These are phyloP conservation scores for Ammospiza maritima DNA, from an alignment of 2,797 vertebrate species.

Conservation along the genomic window DNA sequence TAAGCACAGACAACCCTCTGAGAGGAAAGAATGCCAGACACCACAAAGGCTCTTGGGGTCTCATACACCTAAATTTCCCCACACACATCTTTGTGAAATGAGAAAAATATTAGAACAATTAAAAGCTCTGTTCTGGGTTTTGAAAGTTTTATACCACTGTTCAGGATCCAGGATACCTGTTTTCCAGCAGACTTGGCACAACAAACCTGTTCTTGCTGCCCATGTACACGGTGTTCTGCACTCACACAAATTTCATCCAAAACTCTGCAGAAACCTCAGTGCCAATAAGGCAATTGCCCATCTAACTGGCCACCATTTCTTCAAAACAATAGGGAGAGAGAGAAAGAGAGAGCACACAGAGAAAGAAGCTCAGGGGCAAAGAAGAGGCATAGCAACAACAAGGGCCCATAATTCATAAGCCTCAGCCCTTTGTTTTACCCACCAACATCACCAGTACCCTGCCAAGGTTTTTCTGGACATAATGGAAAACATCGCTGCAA, in stretches of 20 bases:
- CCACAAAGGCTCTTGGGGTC: not conserved
- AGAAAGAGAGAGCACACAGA: not conserved
- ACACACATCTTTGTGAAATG: not conserved
- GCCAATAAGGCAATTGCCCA: not conserved
- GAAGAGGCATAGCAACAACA: not conserved
- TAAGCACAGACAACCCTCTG: not conserved
- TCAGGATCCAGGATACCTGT: not conserved
- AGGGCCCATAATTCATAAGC: not conserved
- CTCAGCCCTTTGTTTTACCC: not conserved
- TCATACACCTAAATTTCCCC: not conserved
- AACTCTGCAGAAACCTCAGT: not conserved
- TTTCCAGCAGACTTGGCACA: not conserved
- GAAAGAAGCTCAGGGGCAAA: not conserved
- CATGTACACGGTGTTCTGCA: not conserved
- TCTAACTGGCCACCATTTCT: not conserved
- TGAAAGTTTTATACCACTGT: not conserved
- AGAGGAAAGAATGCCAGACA: not conserved
- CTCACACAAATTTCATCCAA: not conserved
- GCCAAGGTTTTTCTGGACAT: not conserved
- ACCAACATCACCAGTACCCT: not conserved
- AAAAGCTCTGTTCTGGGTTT: not conserved
- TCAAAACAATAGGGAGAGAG: not conserved
- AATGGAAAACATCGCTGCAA: not conserved
- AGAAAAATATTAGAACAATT: not conserved
- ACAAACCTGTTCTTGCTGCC: not conserved